Conservation (phyloP, 2,888 invertebrate species). For the Philereme transversata region DNA sequence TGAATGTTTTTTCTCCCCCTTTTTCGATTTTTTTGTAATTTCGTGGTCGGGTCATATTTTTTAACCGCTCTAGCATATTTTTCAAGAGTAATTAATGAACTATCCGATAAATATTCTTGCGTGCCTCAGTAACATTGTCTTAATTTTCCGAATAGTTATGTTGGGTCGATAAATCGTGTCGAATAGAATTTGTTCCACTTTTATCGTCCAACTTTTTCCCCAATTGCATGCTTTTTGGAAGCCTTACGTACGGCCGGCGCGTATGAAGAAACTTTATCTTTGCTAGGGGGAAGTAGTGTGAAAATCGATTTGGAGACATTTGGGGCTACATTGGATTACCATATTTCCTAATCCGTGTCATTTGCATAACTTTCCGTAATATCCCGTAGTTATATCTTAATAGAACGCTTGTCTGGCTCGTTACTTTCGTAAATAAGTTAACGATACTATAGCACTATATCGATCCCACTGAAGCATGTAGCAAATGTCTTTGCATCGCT, state of each 20-base stretch:
- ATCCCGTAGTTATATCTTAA: background rate
- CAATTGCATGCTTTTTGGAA: slow-evolving; percentile 23
- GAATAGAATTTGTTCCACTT: slow-evolving; percentile 26
- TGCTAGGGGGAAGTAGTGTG: slow-evolving; percentile 11
- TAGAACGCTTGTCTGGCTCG: background rate
- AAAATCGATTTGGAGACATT: slow-evolving; percentile 23
- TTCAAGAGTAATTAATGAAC: slow-evolving; percentile 11
- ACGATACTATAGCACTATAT: no score
- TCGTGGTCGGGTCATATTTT: no score
- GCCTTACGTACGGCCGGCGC: slow-evolving; percentile 10
- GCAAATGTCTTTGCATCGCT: background rate
- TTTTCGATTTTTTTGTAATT: no score
- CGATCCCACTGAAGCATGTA: no score
- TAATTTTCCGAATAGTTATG: slow-evolving; percentile 14
- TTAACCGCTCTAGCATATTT: background rate
- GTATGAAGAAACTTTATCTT: slow-evolving; percentile 17
- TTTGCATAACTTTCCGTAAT: slow-evolving; percentile 8
- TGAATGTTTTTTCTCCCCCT: no score
- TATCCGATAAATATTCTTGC: slow-evolving; percentile 14
- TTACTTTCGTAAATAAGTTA: no score
- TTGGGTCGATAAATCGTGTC: slow-evolving; percentile 22
- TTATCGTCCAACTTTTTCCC: slow-evolving; percentile 21
- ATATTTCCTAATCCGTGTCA: background rate
- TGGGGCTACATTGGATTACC: slow-evolving; percentile 13
- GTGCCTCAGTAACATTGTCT: slow-evolving; percentile 12